Percentiles rank a stretch among this genome's conserved stretches.
Conservation (phyloP, 2,888 invertebrate species). For the Allophyes oxyacanthae region DNA sequence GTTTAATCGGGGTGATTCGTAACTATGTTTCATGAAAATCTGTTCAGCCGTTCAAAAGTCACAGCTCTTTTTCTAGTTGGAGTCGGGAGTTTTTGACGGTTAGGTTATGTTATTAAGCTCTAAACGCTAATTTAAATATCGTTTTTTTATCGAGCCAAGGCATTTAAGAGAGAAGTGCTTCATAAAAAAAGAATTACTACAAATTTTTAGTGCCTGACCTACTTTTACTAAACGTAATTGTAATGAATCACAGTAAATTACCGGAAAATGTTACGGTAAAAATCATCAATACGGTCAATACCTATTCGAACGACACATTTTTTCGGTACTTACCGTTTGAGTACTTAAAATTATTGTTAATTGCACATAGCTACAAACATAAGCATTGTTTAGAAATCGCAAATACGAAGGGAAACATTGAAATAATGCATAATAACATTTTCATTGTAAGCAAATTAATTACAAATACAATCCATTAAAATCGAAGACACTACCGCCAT, state of each 20-base stretch:
- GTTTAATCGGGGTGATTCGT: no score
- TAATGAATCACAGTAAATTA: slow-evolving; percentile 27
- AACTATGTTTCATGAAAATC: no score
- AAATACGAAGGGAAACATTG: not conserved
- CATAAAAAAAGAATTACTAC: slow-evolving; percentile 15
- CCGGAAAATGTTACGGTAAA: slow-evolving; percentile 34
- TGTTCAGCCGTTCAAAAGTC: no score
- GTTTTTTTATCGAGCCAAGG: slow-evolving; percentile 4
- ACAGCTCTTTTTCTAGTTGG: no score
- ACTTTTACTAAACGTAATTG: slow-evolving; percentile 27
- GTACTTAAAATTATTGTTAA: slow-evolving; percentile 17
- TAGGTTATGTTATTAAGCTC: no score
- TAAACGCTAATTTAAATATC: slow-evolving; percentile 8
- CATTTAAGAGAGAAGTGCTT: slow-evolving; percentile 1
- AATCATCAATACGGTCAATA: slow-evolving; percentile 26
- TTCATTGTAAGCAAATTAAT: slow-evolving; percentile 37
- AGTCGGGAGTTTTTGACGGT: no score
- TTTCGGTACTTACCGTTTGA: slow-evolving; percentile 3
- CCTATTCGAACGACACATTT: slow-evolving; percentile 15
- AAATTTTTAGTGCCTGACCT: slow-evolving; percentile 34
- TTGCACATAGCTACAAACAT: no score
- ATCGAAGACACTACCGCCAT: slow-evolving; percentile 36
- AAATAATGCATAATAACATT: slow-evolving; percentile 12
- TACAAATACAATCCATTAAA: slow-evolving; percentile 9
- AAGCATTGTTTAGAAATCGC: no score